Percentiles rank a stretch among this genome's conserved stretches.
Conservation (phyloP, 2,797 vertebrate species). For the Benthosema pterotum region DNA sequence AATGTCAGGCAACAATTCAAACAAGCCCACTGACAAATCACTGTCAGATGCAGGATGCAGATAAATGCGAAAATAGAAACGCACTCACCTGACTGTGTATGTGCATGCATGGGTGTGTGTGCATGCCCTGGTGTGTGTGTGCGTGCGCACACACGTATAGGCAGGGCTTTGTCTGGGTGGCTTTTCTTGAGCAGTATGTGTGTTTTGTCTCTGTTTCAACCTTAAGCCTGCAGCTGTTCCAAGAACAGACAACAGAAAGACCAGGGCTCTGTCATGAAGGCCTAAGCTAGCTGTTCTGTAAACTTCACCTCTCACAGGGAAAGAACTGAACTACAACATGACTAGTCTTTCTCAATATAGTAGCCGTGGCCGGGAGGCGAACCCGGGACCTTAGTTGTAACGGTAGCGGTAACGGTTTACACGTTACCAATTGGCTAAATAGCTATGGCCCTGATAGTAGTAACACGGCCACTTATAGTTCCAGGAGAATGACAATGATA, state of each 20-base stretch:
- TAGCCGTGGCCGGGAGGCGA: too few relatives aligned
- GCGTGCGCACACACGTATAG: not conserved
- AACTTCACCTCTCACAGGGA: not conserved
- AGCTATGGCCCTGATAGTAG: too few relatives aligned
- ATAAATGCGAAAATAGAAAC: slow-evolving; percentile 35
- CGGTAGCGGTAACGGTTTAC: too few relatives aligned
- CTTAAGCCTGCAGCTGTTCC: slow-evolving; percentile 48
- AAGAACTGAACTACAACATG: too few relatives aligned
- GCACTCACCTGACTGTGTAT: not conserved
- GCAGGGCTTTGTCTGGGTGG: slow-evolving; percentile 4
- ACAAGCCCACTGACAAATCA: slow-evolving; percentile 43
- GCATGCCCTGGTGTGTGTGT: not conserved
- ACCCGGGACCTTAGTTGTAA: too few relatives aligned
- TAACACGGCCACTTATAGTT: too few relatives aligned
- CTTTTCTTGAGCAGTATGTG: slow-evolving; percentile 36
- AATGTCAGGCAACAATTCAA: slow-evolving; percentile 54
- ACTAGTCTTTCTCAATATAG: too few relatives aligned
- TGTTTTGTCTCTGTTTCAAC: slow-evolving; percentile 45
- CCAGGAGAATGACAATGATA: too few relatives aligned
- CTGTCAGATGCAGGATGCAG: slow-evolving; percentile 3
- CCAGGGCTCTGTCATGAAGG: slow-evolving; percentile 38
- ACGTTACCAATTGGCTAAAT: too few relatives aligned
- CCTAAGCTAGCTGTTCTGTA: not conserved
- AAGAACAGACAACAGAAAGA: slow-evolving; percentile 18
- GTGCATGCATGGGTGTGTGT: not conserved